Conservation (phyloP, 2,113 vertebrate genomes). For the Harpagus bidentatus region DNA sequence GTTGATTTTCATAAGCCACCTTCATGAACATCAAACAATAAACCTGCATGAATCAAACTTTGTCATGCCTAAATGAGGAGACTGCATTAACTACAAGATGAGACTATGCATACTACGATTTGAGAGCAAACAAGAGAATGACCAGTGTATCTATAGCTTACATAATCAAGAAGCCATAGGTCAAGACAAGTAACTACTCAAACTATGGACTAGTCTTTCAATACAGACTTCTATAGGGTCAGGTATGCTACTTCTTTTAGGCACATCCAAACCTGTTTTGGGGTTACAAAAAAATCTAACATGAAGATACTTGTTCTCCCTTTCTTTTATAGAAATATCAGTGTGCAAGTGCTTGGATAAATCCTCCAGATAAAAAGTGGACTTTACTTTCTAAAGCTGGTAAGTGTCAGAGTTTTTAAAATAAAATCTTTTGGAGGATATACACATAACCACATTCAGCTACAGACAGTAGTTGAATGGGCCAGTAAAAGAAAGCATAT, state of each 20-base stretch:
- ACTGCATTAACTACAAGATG: neutral
- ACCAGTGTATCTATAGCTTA: neutral
- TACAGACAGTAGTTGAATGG: neutral
- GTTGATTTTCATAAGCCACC: neutral
- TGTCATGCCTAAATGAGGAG: neutral
- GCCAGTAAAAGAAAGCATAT: neutral
- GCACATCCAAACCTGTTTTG: neutral
- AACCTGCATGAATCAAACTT: neutral
- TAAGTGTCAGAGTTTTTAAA: neutral
- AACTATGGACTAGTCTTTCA: neutral
- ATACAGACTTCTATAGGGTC: neutral
- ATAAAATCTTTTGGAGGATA: neutral
- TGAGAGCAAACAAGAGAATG: neutral
- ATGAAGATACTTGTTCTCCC: neutral
- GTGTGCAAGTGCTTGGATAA: neutral
- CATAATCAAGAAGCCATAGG: neutral
- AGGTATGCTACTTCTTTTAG: neutral
- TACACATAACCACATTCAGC: neutral
- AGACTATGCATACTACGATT: neutral
- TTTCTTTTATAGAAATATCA: neutral
- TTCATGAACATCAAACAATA: neutral
- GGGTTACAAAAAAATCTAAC: neutral
- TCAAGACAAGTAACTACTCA: neutral
- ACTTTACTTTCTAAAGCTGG: neutral
- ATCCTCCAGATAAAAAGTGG: neutral